Conservation (phyloP, 1,140 invertebrate genomes). For the Asobara japonica region DNA sequence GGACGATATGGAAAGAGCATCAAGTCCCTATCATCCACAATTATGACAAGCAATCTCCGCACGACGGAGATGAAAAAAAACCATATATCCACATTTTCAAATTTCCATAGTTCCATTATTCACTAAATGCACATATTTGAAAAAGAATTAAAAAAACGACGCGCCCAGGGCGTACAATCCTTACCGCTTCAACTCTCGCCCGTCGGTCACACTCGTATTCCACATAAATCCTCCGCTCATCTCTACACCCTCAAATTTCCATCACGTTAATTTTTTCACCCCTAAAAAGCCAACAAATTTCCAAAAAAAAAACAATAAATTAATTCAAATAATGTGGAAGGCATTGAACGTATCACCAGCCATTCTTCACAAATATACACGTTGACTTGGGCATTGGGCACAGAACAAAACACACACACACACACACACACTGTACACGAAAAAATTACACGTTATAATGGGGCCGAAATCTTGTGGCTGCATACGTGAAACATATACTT, state of each 20-base stretch:
- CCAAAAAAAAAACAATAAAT: too few species aligned
- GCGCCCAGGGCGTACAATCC: not conserved
- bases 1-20: not conserved
- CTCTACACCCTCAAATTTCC: not conserved
- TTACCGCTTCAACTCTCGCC: not conserved
- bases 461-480: not conserved
- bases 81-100: not conserved
- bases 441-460: too few species aligned
- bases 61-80: not conserved
- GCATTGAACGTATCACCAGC: conserved; percentile 8
- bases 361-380: conserved; percentile 21
- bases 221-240: not conserved
- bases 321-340: conserved; percentile 8
- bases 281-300: too few species aligned
- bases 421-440: conserved; percentile 5
- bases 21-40: not conserved
- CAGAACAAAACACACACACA: not conserved
- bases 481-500: not conserved
- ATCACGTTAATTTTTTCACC: not conserved
- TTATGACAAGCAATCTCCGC: not conserved
- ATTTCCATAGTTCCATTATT: not conserved
- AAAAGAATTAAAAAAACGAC: not conserved
- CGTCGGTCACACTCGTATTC: conserved; percentile 3
- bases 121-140: not conserved
- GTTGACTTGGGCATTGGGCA: not conserved